Evolutionary conservation across 2,113 vertebrate genomes (phyloP), one percentile per base, ranked within the genome.

Genomic region (Coturnix japonica): DNA sequence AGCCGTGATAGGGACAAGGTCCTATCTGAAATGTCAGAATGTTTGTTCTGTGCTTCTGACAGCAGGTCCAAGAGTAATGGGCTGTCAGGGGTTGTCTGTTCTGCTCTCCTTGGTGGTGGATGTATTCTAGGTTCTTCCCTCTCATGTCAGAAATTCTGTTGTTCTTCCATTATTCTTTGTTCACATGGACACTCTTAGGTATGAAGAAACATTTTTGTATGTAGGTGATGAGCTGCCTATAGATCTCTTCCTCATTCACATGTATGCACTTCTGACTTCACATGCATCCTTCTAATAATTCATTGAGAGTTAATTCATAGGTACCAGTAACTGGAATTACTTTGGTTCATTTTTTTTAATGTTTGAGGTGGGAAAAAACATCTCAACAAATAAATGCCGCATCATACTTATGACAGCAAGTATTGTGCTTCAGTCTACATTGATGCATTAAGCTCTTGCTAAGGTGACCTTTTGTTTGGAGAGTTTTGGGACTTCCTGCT

Each of bases 1-100:
- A 47, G 85, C 74, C 1, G 6, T 57, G 84, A 91, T 80, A 59
- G 8, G 47, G 69, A 47, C 39, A 87, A 51, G 89, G 64, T 82
- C 86, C 79, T 92, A 25, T 92, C 65, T 95, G 94, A 65, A 91
- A 77, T 95, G 85, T 92, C 87, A 85, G 67, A 51, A 30, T 91
- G 87, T 93, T 96, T 95, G 59, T 85, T 93, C 64, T 85, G 81
- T 71, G 53, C 76, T 81, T 92, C 82, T 87, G 76, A 93, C 82
- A 87, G 17, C 74, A 92, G 82, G 91, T 94, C 91, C 93, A 93
- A 92, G 85, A 93, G 87, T 76, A 92, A 87, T 93, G 93, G 88
- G 83, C 85, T 87, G 91, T 93, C 81, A 85, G 81, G 72, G 69
- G 81, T 59, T 82, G 61, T 70, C 41, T 14, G 1, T 60, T 70